Conservation (phyloP, 2,797 vertebrate species). For the Botia kubotai region DNA sequence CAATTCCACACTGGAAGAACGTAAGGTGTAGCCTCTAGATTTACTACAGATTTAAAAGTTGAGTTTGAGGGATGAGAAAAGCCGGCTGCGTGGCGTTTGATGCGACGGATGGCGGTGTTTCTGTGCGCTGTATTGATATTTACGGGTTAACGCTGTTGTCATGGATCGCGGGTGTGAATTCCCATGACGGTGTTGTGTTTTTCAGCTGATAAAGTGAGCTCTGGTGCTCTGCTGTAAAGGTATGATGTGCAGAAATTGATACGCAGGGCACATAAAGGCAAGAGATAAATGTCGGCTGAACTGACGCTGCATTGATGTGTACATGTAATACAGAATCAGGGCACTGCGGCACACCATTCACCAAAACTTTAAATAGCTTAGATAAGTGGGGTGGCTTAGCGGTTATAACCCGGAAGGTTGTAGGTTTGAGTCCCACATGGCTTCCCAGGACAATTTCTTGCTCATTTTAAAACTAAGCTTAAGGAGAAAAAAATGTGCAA, state of each 20-base stretch:
- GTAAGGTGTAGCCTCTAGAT: neutral
- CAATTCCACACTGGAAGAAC: constrained; percentile 5
- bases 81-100: neutral
- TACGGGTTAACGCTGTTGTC: constrained; percentile 33
- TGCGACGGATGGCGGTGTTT: neutral
- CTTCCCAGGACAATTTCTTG: no score
- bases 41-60: neutral
- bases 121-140: constrained; percentile 42
- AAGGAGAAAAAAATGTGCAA: no score
- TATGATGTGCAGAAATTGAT: neutral
- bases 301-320: neutral
- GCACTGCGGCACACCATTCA: neutral
- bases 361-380: neutral
- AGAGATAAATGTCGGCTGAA: constrained; percentile 38
- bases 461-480: no score
- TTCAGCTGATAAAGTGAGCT: constrained; percentile 3
- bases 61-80: neutral
- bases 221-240: constrained; percentile 25
- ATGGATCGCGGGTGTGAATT: constrained; percentile 24
- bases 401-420: neutral
- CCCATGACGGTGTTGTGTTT: constrained; percentile 26
- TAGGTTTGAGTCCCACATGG: no score
- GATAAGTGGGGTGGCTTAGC: neutral
- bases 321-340: constrained; percentile 4
- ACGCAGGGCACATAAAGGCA: neutral